These are phyloP conservation scores for Ips nitidus DNA, from an alignment of 1,140 invertebrate genomes.

Conservation along the genomic window DNA sequence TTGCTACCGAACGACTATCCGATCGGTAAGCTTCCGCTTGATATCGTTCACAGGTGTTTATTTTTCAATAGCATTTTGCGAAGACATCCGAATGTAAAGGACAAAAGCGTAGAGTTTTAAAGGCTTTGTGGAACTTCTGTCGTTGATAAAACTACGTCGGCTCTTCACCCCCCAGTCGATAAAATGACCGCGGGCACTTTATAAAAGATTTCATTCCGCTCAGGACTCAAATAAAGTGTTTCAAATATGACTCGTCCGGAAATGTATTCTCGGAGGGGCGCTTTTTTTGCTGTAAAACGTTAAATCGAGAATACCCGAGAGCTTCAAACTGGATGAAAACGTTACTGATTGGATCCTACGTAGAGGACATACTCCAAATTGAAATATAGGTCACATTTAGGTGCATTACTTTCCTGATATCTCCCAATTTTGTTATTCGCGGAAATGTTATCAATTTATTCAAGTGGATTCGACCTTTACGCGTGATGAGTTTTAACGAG, in stretches of 20 bases:
- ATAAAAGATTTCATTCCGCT: constrained; percentile 7
- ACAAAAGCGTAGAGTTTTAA: no score
- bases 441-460: not conserved
- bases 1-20: constrained; percentile 43
- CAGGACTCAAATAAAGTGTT: constrained; percentile 9
- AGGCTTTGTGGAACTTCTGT: no score
- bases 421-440: not conserved
- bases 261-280: not conserved
- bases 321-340: no score
- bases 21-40: constrained; percentile 35
- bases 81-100: no score
- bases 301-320: no score
- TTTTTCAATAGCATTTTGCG: constrained; percentile 3
- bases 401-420: no score
- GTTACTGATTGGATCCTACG: no score
- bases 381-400: no score
- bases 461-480: no score
- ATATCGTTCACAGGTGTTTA: constrained; percentile 6
- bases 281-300: not conserved
- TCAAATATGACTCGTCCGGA: not conserved
- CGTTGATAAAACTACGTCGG: not conserved
- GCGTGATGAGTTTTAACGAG: no score
- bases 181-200: constrained; percentile 7
- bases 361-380: no score
- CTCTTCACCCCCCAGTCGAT: not conserved